Conservation (phyloP, 2,797 vertebrate genomes). For the Florisuga fusca region DNA sequence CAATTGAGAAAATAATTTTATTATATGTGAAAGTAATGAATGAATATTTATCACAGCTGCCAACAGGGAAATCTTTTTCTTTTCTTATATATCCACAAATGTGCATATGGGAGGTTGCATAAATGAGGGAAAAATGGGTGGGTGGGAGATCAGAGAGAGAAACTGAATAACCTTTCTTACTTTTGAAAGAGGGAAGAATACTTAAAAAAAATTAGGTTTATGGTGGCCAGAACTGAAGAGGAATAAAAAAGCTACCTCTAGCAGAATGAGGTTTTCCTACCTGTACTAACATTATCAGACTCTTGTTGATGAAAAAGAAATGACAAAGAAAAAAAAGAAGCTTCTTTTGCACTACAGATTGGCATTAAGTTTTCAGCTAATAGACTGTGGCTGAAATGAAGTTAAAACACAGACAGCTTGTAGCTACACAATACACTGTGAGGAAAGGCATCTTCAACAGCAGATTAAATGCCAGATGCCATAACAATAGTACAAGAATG, state of each 20-base stretch:
- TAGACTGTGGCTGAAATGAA: not conserved
- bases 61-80: not conserved
- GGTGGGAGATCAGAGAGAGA: not conserved
- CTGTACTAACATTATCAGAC: not conserved
- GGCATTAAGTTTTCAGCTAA: not conserved
- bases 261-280: not conserved
- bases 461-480: not conserved
- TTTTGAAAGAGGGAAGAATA: not conserved
- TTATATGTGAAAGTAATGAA: slow-evolving; percentile 19
- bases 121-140: not conserved
- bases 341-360: not conserved
- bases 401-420: not conserved
- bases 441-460: not conserved
- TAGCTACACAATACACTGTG: not conserved
- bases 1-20: slow-evolving; percentile 42
- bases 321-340: too few relatives aligned
- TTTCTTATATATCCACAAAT: not conserved
- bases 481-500: not conserved
- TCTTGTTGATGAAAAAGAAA: not conserved
- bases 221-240: not conserved
- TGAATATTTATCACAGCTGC: slow-evolving; percentile 37
- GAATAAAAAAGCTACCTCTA: not conserved
- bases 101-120: not conserved
- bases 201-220: not conserved
- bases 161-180: not conserved